Evolutionary conservation across 2,888 invertebrate species (phyloP), one percentile per base, ranked within the genome.

Genomic region (Amphipyra tragopoginis): DNA sequence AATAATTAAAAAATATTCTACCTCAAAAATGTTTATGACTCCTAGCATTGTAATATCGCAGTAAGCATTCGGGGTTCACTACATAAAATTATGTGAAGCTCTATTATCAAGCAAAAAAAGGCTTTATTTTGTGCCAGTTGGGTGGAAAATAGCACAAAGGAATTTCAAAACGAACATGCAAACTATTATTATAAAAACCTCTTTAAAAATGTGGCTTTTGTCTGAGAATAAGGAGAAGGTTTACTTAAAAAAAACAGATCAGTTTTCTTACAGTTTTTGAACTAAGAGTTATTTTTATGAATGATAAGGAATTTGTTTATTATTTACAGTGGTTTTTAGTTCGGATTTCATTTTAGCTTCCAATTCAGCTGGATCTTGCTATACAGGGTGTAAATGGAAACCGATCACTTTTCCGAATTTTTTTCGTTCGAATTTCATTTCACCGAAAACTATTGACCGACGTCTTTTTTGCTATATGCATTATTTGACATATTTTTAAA

Each of bases 1-100:
- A 21, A 21, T 21, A 21, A 21, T 21, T 21, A 21, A 21, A 21
- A 21, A 21, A 21, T 21, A 3, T 21, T 21, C 21, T 21, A 21
- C 21, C 21, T 21, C 21, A 1, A 21, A 21, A 21, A 21, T 21
- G 21, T 21, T 21, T 21, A 21, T 21, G 21, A 77, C 61, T 72
- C 64, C 58, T 68, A 53, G 52, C 55, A 55, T 68, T 66, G 60
- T 74, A 72, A 77, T 72, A 78, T 77, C 68, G 57, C 65, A 65
- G 72, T 68, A 73, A 66, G 66, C 71, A 77, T 75, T 75, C 77
- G 66, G 64, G 62, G 70, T 71, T 70, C 65, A 75, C 72, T 69
- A 61, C 63, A 62, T 66, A 72, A 72, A 73, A 72, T 73, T 72
- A 67, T 60, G 66, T 54, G 50, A 61, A 64, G 49, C 57, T 53